Conservation (phyloP, 2,797 vertebrate species). For the Alosa sapidissima region DNA sequence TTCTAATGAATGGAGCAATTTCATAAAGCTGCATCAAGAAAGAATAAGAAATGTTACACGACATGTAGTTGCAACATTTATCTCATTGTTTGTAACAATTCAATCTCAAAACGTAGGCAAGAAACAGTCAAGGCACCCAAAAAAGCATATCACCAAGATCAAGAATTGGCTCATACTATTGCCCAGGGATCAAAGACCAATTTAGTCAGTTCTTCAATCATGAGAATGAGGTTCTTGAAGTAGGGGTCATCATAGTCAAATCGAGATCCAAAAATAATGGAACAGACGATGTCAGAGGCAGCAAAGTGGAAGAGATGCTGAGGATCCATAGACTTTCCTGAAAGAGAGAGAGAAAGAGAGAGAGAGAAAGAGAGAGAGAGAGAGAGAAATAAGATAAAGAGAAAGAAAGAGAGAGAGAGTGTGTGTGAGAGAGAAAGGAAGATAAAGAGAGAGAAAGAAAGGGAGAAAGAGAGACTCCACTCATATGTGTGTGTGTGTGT, state of each 20-base stretch:
- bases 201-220: background rate
- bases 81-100: background rate
- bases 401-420: no score
- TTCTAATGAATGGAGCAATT: background rate
- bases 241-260: background rate
- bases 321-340: background rate
- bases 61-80: no score
- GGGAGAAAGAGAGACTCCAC: no score
- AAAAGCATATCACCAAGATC: no score
- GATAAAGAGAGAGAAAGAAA: no score
- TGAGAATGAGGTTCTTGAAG: constrained; percentile 6
- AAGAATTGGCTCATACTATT: background rate
- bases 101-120: background rate
- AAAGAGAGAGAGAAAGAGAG: background rate
- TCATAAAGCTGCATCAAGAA: background rate
- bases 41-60: background rate
- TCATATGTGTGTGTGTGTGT: no score
- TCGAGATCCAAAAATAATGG: background rate
- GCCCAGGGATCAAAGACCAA: background rate
- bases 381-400: no score
- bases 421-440: no score
- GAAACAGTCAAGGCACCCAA: no score
- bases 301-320: background rate
- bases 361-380: background rate
- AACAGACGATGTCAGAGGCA: background rate